Evolutionary conservation across 2,797 vertebrate genomes (phyloP).

Genomic region (Macrochelys suwanniensis): DNA sequence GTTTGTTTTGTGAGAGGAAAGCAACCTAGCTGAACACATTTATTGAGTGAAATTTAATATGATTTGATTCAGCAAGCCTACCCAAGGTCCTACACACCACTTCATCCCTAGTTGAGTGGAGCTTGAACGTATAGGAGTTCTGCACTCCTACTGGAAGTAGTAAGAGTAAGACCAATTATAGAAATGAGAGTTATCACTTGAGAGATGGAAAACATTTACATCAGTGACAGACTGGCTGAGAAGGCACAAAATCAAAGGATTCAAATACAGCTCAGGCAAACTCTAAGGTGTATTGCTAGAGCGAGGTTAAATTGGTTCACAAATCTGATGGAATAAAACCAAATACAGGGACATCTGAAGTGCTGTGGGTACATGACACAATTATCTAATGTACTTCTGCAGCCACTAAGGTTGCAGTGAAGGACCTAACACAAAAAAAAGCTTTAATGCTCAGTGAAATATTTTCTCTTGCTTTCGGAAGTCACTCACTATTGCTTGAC

Average conservation of each 20-base stretch:
- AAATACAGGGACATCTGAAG: not conserved
- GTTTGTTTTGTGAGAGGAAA: not conserved
- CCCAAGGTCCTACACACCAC: not conserved
- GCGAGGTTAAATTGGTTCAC: not conserved
- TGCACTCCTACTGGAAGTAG: not conserved
- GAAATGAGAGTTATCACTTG: not conserved
- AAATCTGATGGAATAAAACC: not conserved
- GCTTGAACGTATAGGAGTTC: not conserved
- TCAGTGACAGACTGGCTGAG: not conserved
- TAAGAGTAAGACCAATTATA: not conserved
- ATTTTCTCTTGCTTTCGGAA: not conserved
- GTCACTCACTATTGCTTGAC: slow-evolving; percentile 7
- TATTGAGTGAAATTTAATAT: not conserved
- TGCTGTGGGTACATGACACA: not conserved
- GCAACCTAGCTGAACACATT: not conserved
- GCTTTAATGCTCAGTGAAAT: slow-evolving; percentile 39
- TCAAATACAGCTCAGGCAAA: not conserved
- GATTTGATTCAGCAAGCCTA: not conserved
- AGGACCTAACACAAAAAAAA: slow-evolving; percentile 19
- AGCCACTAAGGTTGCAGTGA: not conserved
- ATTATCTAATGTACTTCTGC: not conserved
- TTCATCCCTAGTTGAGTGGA: not conserved
- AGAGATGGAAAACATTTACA: not conserved
- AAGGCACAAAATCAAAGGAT: not conserved
- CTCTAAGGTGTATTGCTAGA: not conserved